A percentile compares a stretch with the other conserved stretches of the same genome.
These are phyloP conservation scores for Beroe forskalii DNA, from an alignment of 37 sponge, comb jelly and placozoan genomes.

Conservation along the genomic window DNA sequence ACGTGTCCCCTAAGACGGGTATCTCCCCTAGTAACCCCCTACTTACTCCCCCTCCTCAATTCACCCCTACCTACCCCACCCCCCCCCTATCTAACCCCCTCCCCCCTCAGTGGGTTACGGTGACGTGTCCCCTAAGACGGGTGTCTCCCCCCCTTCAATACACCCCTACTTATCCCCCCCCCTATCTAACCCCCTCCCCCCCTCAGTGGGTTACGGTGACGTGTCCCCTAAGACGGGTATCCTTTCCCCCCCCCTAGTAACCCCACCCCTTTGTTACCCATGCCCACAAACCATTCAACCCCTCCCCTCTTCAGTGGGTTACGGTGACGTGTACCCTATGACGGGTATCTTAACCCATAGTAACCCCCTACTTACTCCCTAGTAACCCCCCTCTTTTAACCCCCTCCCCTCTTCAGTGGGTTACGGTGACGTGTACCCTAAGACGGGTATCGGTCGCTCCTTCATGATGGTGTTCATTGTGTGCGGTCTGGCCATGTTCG, in stretches of 20 bases:
- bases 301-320: constrained; percentile 9
- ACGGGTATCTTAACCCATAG: no score
- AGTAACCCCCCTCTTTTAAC: background rate
- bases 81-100: background rate
- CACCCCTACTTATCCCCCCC: background rate
- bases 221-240: constrained; percentile 3
- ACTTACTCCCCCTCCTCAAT: no score
- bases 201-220: constrained; percentile 28
- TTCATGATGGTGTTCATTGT: constrained; percentile 65
- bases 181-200: background rate
- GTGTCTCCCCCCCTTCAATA: no score
- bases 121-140: constrained; percentile 2
- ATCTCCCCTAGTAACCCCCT: no score
- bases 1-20: background rate
- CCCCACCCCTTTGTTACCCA: no score
- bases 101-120: constrained; percentile 5
- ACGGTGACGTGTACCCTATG: constrained; percentile 36
- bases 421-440: constrained; percentile 53
- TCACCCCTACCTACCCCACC: no score
- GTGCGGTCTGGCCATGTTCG: constrained; percentile 64
- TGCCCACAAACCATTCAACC: background rate
- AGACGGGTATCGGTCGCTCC: constrained; percentile 41
- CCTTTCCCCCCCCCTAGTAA: no score
- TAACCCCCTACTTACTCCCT: background rate
- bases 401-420: constrained; percentile 19